Conservation (phyloP, 2,888 invertebrate genomes). For the Eristalinus sepulchralis region DNA sequence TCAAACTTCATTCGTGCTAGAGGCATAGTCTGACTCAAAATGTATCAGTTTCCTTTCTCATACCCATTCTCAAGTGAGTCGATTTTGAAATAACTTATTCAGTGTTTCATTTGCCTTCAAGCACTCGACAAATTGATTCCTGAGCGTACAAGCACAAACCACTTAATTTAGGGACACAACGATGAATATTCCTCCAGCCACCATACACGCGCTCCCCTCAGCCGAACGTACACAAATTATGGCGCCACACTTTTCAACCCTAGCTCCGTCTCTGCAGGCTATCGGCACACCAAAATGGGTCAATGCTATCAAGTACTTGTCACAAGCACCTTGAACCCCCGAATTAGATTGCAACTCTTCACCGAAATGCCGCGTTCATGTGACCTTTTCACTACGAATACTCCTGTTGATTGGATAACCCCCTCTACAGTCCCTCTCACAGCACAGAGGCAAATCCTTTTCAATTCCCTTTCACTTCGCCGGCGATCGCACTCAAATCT, state of each 20-base stretch:
- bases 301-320: not conserved
- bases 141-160: no score
- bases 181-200: no score
- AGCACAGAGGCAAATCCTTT: not conserved
- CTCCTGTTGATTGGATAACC: not conserved
- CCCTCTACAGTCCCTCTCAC: not conserved
- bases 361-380: not conserved
- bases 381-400: not conserved
- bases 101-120: no score
- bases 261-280: not conserved
- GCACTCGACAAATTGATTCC: no score
- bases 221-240: not conserved
- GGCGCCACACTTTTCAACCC: not conserved
- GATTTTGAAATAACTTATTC: no score
- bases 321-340: not conserved
- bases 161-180: no score
- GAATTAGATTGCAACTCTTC: not conserved
- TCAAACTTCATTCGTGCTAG: no score
- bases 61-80: no score
- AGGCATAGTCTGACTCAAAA: no score
- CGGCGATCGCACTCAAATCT: not conserved
- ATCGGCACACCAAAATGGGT: not conserved
- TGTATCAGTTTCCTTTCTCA: no score
- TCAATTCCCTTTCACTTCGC: not conserved
- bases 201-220: not conserved